Percentiles rank a stretch among this genome's conserved stretches.
Conservation (phyloP, 2,113 vertebrate species). For the Blennius ocellaris region DNA sequence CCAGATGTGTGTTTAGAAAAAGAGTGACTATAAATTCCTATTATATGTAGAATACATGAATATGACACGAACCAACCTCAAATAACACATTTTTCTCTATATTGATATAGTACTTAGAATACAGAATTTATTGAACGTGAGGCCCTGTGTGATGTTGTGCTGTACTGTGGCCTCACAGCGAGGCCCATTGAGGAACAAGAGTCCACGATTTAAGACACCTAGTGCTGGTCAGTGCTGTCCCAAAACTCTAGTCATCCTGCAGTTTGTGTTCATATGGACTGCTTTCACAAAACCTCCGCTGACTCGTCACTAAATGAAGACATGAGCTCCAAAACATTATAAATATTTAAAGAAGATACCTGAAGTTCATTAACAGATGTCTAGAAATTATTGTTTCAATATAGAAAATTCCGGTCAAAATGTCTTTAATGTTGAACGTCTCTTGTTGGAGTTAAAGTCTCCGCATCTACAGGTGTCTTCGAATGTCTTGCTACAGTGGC, state of each 20-base stretch:
- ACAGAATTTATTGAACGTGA: slow-evolving; percentile 57
- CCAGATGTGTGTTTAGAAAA: slow-evolving; percentile 68
- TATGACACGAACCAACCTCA: slow-evolving; percentile 66
- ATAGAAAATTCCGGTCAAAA: slow-evolving; percentile 44
- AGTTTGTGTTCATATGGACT: slow-evolving; percentile 76
- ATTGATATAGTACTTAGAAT: slow-evolving; percentile 66
- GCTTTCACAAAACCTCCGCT: slow-evolving; percentile 40
- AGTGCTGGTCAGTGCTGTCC: slow-evolving; percentile 69
- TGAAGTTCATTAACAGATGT: slow-evolving; percentile 49
- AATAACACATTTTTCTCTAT: slow-evolving; percentile 69
- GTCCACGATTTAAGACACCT: slow-evolving; percentile 74
- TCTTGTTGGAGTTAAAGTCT: slow-evolving; percentile 59
- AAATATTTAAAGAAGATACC: slow-evolving; percentile 40
- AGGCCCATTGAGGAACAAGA: slow-evolving; percentile 61
- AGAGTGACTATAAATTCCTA: slow-evolving; percentile 73
- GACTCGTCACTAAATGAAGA: slow-evolving; percentile 35
- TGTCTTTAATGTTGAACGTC: slow-evolving; percentile 8
- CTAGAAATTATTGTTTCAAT: slow-evolving; percentile 43
- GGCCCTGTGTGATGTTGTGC: slow-evolving; percentile 75
- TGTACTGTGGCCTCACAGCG: slow-evolving; percentile 57
- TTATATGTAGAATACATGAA: slow-evolving; percentile 74
- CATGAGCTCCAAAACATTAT: slow-evolving; percentile 49
- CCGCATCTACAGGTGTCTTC: slow-evolving; percentile 25
- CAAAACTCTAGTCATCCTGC: slow-evolving; percentile 34
- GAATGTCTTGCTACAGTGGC: slow-evolving; percentile 58